Percentiles rank a stretch among this genome's conserved stretches.
Conservation (phyloP, 2,888 invertebrate species). For the Tachystola acroxantha region DNA sequence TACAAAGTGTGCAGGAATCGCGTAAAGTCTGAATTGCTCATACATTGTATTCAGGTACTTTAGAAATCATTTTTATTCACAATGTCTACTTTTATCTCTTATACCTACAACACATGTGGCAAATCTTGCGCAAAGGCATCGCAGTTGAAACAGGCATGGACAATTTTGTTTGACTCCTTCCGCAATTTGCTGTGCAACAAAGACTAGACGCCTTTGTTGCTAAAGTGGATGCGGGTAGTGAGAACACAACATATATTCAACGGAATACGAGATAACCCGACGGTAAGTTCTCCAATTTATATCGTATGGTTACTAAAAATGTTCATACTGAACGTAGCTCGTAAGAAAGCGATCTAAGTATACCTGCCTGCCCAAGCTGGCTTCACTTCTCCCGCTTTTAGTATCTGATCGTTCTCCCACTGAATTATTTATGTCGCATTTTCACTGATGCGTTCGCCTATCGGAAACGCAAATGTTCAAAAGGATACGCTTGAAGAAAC, state of each 20-base stretch:
- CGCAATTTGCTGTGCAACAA: not conserved
- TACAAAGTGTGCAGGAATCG: too few species aligned
- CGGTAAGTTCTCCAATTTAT: not conserved
- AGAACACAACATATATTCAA: not conserved
- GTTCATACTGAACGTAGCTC: not conserved
- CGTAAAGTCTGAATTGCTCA: too few species aligned
- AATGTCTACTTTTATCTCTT: too few species aligned
- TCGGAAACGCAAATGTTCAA: constrained; percentile 38
- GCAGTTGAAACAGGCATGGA: too few species aligned
- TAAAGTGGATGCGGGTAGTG: not conserved
- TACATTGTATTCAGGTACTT: too few species aligned
- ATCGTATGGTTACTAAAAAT: not conserved
- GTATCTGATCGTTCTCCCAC: constrained; percentile 27
- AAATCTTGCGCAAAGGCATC: too few species aligned
- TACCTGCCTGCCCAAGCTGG: constrained; percentile 6
- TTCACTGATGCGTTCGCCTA: constrained; percentile 48
- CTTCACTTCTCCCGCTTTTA: constrained; percentile 6
- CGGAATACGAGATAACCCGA: not conserved
- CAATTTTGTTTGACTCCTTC: too few species aligned
- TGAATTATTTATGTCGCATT: constrained; percentile 54
- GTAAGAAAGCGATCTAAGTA: constrained; percentile 2
- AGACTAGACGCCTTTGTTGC: not conserved
- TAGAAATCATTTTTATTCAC: too few species aligned
- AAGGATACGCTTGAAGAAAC: constrained; percentile 33
- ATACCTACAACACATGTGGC: too few species aligned